A percentile compares a stretch with the other conserved stretches of the same genome.
These are phyloP conservation scores for Autographa pulchrina DNA, from an alignment of 2,888 invertebrate genomes.

Conservation along the genomic window DNA sequence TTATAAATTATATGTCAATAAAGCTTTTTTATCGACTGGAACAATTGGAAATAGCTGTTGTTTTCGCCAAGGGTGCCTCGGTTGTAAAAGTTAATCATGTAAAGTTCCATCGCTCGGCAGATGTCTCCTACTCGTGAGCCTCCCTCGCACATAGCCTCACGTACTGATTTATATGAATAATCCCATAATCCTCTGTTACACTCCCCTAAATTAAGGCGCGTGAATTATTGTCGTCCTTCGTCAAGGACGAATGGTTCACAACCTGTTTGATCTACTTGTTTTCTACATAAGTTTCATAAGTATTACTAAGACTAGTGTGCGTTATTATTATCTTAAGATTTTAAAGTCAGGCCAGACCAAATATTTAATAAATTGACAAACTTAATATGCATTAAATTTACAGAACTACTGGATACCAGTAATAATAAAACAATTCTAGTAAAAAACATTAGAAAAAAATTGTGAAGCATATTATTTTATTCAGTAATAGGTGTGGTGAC, in stretches of 20 bases:
- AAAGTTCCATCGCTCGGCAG: background rate
- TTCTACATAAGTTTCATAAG: background rate
- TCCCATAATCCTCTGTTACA: background rate
- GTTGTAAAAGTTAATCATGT: background rate
- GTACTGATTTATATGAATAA: slow-evolving; percentile 3
- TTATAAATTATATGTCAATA: background rate
- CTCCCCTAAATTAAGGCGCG: background rate
- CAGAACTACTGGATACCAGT: too few relatives aligned
- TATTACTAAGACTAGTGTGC: too few relatives aligned
- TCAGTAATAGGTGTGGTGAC: too few relatives aligned
- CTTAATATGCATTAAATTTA: too few relatives aligned
- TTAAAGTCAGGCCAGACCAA: too few relatives aligned
- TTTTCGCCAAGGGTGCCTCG: background rate
- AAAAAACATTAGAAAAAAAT: too few relatives aligned
- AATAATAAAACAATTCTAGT: too few relatives aligned
- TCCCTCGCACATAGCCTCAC: background rate
- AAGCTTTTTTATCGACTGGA: background rate
- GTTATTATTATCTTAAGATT: too few relatives aligned
- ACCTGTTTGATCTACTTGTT: background rate
- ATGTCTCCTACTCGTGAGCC: background rate
- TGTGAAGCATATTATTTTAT: too few relatives aligned
- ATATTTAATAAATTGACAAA: too few relatives aligned
- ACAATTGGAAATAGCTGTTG: background rate
- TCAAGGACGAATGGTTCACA: background rate
- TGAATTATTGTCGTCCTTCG: background rate